Percentiles rank a stretch among this genome's conserved stretches.
phyloP scores from a whole-genome alignment of 2,888 invertebrate species.

The Gortyna flavago region DNA sequence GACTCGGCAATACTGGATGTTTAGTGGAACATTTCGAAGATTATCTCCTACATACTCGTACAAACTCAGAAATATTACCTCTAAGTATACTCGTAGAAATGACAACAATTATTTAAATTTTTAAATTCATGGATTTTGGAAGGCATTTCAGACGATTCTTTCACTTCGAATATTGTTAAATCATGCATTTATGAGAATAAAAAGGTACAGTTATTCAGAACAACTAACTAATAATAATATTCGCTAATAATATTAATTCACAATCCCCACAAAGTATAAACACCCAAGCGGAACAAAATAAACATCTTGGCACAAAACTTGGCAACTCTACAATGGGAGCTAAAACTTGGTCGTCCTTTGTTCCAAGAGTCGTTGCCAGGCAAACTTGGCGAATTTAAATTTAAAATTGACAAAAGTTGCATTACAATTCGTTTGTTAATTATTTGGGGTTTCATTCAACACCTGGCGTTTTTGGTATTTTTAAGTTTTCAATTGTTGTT shows the following conservation, averaged over 20 bases:
- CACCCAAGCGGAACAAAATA: conserved; percentile 67
- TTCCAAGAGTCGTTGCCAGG: conserved; percentile 65
- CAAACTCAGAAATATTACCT: background rate
- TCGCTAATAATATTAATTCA: conserved; percentile 56
- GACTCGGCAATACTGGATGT: background rate
- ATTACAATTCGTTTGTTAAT: conserved; percentile 81
- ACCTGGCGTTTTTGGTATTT: conserved; percentile 75
- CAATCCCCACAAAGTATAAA: conserved; percentile 62
- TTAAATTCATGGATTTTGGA: background rate
- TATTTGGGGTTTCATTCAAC: conserved; percentile 78
- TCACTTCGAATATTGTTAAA: background rate
- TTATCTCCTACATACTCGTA: too few species aligned
- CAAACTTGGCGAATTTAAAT: conserved; percentile 83
- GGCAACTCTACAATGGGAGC: conserved; percentile 67
- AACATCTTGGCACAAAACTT: conserved; percentile 70
- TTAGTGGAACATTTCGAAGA: background rate
- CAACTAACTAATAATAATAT: conserved; percentile 36
- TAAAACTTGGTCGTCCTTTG: conserved; percentile 69
- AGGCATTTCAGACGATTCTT: background rate
- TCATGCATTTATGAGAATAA: background rate
- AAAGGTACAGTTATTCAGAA: background rate
- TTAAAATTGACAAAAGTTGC: conserved; percentile 84
- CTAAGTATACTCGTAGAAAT: background rate
- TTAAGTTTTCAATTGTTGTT: conserved; percentile 39
- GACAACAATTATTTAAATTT: too few species aligned